Conservation (phyloP, 2,113 vertebrate genomes). For the Paratilapia polleni region DNA sequence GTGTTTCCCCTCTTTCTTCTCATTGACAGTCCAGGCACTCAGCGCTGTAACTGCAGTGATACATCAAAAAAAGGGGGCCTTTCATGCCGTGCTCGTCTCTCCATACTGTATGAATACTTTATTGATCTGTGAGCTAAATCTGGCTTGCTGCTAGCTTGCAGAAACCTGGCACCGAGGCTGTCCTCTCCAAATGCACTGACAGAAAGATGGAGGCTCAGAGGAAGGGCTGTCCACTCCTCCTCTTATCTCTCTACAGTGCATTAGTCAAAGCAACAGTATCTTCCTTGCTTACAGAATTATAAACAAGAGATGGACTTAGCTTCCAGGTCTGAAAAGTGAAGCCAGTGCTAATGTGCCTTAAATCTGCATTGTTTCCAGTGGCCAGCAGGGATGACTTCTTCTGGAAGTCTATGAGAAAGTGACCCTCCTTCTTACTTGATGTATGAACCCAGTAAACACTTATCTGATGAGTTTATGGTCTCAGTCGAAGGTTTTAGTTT, state of each 20-base stretch:
- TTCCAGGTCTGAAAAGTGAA: neutral
- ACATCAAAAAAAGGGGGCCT: constrained; percentile 27
- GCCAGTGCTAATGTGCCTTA: too few relatives aligned
- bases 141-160: constrained; percentile 18
- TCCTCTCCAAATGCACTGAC: neutral
- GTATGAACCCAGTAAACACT: too few relatives aligned
- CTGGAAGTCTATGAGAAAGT: neutral
- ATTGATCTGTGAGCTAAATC: constrained; percentile 58
- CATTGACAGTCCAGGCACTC: constrained; percentile 45
- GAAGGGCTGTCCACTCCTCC: neutral
- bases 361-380: too few relatives aligned
- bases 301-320: neutral
- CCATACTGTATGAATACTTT: constrained; percentile 50
- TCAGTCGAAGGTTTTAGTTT: neutral
- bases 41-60: constrained; percentile 42
- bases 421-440: too few relatives aligned
- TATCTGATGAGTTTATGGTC: too few relatives aligned
- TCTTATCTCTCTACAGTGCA: neutral
- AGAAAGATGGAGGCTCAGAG: neutral
- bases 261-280: neutral
- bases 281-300: neutral
- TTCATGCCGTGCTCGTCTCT: constrained; percentile 20
- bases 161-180: neutral
- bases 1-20: constrained; percentile 23
- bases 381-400: neutral